These are phyloP conservation scores for Pelochelys cantorii DNA, from an alignment of 2,797 vertebrate species.

Conservation along the genomic window DNA sequence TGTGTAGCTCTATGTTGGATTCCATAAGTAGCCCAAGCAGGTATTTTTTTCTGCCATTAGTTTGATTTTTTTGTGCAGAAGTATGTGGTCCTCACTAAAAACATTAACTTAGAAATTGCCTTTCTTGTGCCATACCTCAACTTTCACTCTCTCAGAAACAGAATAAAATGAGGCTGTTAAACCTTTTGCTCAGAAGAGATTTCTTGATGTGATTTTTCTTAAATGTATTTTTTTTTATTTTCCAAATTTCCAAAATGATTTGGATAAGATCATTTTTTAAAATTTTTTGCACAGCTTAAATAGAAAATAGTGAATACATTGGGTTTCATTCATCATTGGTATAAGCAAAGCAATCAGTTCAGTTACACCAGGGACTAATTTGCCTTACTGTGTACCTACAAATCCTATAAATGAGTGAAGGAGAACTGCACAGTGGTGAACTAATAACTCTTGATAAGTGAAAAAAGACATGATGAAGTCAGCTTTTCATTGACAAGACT, in stretches of 20 bases:
- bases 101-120: not conserved
- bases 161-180: not conserved
- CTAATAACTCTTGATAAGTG: conserved; percentile 13
- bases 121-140: no score
- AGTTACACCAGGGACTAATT: not conserved
- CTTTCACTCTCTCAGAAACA: not conserved
- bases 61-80: not conserved
- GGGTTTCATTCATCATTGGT: not conserved
- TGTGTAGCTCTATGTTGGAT: not conserved
- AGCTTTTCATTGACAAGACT: conserved; percentile 30
- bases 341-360: not conserved
- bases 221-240: not conserved
- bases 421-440: not conserved
- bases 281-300: not conserved
- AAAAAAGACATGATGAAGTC: conserved; percentile 7
- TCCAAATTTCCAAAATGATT: not conserved
- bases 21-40: not conserved
- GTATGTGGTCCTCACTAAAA: not conserved
- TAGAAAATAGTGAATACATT: accelerated
- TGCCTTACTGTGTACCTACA: not conserved
- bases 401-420: not conserved
- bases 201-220: not conserved
- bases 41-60: not conserved
- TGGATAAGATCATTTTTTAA: not conserved
- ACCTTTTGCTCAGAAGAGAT: no score